Conservation (phyloP, 2,113 vertebrate genomes). For the Larimichthys crocea region DNA sequence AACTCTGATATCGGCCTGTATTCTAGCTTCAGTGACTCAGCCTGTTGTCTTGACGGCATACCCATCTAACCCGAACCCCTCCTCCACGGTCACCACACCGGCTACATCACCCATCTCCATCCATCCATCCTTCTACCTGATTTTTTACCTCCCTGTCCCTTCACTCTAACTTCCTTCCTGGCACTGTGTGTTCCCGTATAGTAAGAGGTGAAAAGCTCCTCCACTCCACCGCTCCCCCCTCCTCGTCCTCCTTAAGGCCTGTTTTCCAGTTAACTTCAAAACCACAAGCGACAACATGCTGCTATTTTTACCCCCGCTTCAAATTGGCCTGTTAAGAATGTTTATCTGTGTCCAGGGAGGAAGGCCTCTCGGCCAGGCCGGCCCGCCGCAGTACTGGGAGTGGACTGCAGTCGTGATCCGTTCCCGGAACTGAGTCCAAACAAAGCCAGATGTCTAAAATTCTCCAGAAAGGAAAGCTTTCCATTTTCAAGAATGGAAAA, state of each 20-base stretch:
- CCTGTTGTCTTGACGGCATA: slow-evolving; percentile 12
- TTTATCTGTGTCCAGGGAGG: slow-evolving; percentile 64
- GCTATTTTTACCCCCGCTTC: slow-evolving; percentile 61
- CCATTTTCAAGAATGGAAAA: slow-evolving; percentile 30
- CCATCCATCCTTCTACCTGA: slow-evolving; percentile 5
- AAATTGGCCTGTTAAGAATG: slow-evolving; percentile 61
- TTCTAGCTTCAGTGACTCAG: slow-evolving; percentile 1
- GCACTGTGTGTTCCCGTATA: background rate
- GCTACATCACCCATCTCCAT: background rate
- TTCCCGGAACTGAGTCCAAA: slow-evolving; percentile 75
- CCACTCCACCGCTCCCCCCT: background rate
- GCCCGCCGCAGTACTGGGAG: slow-evolving; percentile 1
- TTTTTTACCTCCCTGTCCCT: background rate
- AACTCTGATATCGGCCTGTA: slow-evolving; percentile 5
- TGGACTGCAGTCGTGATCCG: slow-evolving; percentile 46
- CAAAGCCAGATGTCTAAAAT: slow-evolving; percentile 79
- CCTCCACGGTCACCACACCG: background rate
- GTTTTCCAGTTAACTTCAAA: slow-evolving; percentile 46
- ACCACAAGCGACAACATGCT: background rate
- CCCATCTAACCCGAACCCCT: background rate
- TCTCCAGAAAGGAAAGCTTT: slow-evolving; percentile 58
- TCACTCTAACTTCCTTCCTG: slow-evolving; percentile 2
- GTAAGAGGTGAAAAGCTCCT: background rate
- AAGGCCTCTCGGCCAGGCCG: slow-evolving; percentile 33
- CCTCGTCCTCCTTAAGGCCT: background rate